A percentile compares a stretch with the other conserved stretches of the same genome.
These are phyloP conservation scores for Coilia nasus DNA, from an alignment of 2,797 vertebrate species.

Conservation along the genomic window DNA sequence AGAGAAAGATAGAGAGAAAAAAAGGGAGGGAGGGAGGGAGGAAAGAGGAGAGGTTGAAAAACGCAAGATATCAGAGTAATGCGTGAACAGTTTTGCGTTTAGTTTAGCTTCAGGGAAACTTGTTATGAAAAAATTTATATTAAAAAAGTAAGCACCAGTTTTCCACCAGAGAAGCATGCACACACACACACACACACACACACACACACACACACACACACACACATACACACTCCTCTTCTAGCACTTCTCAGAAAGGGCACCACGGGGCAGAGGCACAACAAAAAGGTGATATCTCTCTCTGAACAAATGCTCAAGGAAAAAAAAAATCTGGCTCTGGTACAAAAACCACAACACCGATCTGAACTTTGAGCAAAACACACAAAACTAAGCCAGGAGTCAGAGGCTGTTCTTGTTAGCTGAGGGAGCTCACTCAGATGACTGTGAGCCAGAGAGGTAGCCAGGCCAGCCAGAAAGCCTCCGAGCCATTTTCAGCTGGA, in stretches of 20 bases:
- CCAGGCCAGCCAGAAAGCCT: neutral
- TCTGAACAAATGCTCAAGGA: neutral
- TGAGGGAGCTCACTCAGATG: neutral
- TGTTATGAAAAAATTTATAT: neutral
- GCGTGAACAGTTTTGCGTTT: neutral
- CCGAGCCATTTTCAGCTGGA: neutral
- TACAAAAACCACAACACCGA: neutral
- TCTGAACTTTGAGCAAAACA: slow-evolving; percentile 4
- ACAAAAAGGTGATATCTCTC: neutral
- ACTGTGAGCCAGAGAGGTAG: neutral
- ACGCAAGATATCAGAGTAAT: too few species aligned
- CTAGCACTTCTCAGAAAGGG: neutral
- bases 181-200: neutral
- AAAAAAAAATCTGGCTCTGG: neutral
- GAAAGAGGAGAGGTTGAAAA: neutral
- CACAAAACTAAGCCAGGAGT: neutral
- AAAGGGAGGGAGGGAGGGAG: neutral
- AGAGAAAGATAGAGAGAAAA: neutral
- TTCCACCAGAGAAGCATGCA: neutral
- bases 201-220: too few species aligned
- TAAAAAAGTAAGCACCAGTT: neutral
- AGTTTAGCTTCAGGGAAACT: neutral
- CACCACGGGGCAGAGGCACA: neutral
- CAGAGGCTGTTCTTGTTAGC: neutral
- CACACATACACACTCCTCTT: too few species aligned